phyloP scores from a whole-genome alignment of 2,113 vertebrate genomes.

The Clarias batrachus region DNA sequence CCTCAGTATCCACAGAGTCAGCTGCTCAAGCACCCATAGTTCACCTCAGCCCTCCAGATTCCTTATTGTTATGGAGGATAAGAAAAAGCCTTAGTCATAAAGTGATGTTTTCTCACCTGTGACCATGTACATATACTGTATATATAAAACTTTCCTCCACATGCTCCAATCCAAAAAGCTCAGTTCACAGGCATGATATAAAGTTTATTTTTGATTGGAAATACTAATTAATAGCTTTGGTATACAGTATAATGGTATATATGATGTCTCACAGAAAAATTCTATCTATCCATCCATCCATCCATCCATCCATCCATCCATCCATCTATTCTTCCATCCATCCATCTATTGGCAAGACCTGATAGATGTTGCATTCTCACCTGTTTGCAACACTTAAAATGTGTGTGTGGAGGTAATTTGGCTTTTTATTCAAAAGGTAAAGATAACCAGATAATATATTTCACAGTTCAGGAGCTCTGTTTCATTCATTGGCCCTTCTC shows the following conservation, averaged over 20 bases:
- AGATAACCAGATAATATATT: background rate
- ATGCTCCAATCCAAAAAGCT: background rate
- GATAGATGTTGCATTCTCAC: background rate
- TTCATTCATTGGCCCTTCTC: background rate
- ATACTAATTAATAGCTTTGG: background rate
- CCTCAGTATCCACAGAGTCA: background rate
- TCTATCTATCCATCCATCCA: too few species aligned
- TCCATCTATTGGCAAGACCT: background rate
- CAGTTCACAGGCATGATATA: background rate
- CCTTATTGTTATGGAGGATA: background rate
- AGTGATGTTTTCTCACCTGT: constrained; percentile 1
- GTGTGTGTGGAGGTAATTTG: background rate
- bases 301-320: too few species aligned
- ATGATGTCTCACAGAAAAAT: too few species aligned
- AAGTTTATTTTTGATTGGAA: background rate
- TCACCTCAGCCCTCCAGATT: constrained; percentile 22
- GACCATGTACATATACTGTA: background rate
- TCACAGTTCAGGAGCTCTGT: background rate
- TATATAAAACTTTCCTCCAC: background rate
- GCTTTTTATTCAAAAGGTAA: background rate
- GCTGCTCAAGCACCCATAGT: constrained; percentile 16
- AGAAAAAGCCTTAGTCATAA: background rate
- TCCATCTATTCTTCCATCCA: too few species aligned
- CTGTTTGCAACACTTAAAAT: background rate
- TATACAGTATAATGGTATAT: background rate